phyloP scores from a whole-genome alignment of 2,113 vertebrate genomes.

The Periophthalmus modestus region DNA sequence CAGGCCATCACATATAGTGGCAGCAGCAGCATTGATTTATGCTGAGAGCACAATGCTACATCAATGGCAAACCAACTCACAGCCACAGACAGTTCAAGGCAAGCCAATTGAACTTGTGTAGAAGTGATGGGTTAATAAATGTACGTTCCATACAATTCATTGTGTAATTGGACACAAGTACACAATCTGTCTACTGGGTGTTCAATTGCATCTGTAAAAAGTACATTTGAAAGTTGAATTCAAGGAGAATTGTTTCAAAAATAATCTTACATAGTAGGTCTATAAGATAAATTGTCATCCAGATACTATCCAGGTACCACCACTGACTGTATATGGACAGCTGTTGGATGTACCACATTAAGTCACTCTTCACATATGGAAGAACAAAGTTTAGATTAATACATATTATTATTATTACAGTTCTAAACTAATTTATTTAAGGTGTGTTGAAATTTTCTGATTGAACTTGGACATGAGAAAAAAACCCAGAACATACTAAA shows the following conservation, averaged over 20 bases:
- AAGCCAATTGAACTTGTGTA: constrained; percentile 10
- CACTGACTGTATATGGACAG: too few relatives aligned
- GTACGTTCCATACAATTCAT: constrained; percentile 14
- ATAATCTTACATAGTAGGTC: too few relatives aligned
- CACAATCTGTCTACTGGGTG: background rate
- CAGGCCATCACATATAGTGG: constrained; percentile 41
- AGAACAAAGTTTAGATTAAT: too few relatives aligned
- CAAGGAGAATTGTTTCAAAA: background rate
- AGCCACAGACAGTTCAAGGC: constrained; percentile 27
- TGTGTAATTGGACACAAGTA: constrained; percentile 14
- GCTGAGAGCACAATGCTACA: constrained; percentile 58
- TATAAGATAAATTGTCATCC: too few relatives aligned
- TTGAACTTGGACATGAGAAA: too few relatives aligned
- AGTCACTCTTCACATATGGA: too few relatives aligned
- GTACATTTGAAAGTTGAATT: background rate
- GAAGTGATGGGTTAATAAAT: constrained; percentile 5
- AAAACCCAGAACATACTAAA: too few relatives aligned
- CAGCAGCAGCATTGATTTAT: constrained; percentile 59
- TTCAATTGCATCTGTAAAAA: background rate
- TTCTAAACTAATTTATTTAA: too few relatives aligned
- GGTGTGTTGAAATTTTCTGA: too few relatives aligned
- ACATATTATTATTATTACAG: too few relatives aligned
- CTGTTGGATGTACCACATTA: too few relatives aligned
- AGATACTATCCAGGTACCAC: too few relatives aligned
- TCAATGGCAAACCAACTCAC: constrained; percentile 45